Evolutionary conservation across 2,113 vertebrate species (phyloP), one percentile per base, ranked within the genome.

Genomic region (Lagopus muta): DNA sequence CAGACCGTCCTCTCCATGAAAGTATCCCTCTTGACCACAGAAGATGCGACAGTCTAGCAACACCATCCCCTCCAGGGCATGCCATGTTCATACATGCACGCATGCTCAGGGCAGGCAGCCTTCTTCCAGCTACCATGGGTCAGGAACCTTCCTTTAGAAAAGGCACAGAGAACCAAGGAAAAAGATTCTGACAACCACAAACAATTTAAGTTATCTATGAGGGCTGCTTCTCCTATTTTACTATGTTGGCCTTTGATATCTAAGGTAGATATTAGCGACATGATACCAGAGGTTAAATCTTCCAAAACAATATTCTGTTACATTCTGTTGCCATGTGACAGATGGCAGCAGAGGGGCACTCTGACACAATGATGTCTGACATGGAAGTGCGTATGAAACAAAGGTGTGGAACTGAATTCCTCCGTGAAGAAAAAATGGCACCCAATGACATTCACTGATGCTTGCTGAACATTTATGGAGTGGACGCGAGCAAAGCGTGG

Each of bases 71-170:
- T 71, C n/a, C 73, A 81, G 34, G 48, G 36, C 0, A 62, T 28
- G 73, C 30, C 13, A 28, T n/a, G 67, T 1, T 76, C 1, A 0
- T 11, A 47, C 0, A 0, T 0, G 1, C 54, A 54, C 28, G 22
- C 0, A 0, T 0, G 1, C 57, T 48, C 32, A 34, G 45, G 52
- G 69, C 47, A 93, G 77, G 45, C 2, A 3, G n/a, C 86, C 54
- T 9, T 7, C 40, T 61, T 66, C 88, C 89, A 88, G 91, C 91
- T 90, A 83, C 64, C 10, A 0, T 25, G 10, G 62, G 54, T 82
- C 90, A 65, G 67, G 52, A 54, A 10, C 69, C 11, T 11, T 20
- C 76, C 55, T 77, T 88, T 60, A 66, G 11, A n/a, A 13, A 6
- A 74, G 45, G 55, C 60, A 66, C 9, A 6, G 36, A 71, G 28